A percentile compares a stretch with the other conserved stretches of the same genome.
Evolutionary conservation across 2,797 vertebrate species (phyloP).

Genomic region (Pangasius larnaudii): DNA sequence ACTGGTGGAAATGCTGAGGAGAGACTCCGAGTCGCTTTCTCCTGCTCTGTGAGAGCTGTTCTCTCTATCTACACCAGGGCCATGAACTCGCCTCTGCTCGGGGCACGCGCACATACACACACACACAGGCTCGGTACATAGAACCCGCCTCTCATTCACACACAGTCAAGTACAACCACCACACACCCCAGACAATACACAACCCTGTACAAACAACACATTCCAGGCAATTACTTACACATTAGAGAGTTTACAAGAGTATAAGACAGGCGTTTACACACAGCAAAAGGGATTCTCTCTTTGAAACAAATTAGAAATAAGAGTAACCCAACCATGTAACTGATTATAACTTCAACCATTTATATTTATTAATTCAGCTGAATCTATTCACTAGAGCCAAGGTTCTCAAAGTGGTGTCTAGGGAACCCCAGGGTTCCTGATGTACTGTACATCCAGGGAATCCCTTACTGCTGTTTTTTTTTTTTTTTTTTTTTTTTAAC

Average conservation of each 20-base stretch:
- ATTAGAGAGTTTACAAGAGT: neutral
- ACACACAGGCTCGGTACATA: neutral
- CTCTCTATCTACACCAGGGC: neutral
- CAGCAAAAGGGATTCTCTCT: neutral
- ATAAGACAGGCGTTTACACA: neutral
- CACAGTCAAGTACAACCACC: slow-evolving; percentile 37
- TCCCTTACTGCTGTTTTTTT: neutral
- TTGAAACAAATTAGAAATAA: neutral
- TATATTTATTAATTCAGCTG: neutral
- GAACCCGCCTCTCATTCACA: slow-evolving; percentile 40
- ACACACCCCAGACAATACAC: neutral
- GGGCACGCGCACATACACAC: slow-evolving; percentile 23
- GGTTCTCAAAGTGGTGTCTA: too few relatives aligned
- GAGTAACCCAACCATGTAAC: neutral
- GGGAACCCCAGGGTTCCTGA: too few relatives aligned
- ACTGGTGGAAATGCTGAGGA: neutral
- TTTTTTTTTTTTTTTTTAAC: too few relatives aligned
- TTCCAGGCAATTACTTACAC: neutral
- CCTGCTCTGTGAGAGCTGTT: neutral
- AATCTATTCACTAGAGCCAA: neutral
- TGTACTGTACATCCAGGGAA: neutral
- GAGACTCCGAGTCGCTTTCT: neutral
- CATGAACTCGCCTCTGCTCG: neutral
- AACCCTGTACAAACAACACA: neutral
- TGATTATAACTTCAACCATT: neutral